Percentiles rank a stretch among this genome's conserved stretches.
phyloP scores from a whole-genome alignment of 2,113 vertebrate species.

The Corythoichthys intestinalis region DNA sequence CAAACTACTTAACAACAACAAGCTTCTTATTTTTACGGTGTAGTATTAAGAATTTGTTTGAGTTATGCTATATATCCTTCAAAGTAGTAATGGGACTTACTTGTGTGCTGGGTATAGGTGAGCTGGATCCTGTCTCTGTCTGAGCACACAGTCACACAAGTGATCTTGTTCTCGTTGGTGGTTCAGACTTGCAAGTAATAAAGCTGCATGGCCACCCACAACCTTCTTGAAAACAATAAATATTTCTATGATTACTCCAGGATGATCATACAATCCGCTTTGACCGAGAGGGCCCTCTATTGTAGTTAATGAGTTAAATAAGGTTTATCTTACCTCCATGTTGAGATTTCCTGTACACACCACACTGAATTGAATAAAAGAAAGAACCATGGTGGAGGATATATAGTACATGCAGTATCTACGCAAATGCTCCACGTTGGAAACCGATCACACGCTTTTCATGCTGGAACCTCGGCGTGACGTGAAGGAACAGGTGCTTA shows the following conservation, averaged over 20 bases:
- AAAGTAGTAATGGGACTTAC: slow-evolving; percentile 26
- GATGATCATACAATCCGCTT: no score
- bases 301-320: no score
- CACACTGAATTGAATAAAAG: slow-evolving; percentile 12
- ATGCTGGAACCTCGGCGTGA: slow-evolving; percentile 43
- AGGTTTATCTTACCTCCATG: slow-evolving; percentile 56
- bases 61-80: neutral
- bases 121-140: slow-evolving; percentile 34
- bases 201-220: slow-evolving; percentile 30
- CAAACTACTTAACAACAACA: no score
- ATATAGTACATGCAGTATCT: slow-evolving; percentile 34
- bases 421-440: slow-evolving; percentile 44
- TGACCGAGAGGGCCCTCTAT: no score
- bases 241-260: no score
- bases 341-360: slow-evolving; percentile 2
- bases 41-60: no score
- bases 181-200: slow-evolving; percentile 53
- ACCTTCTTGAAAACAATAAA: slow-evolving; percentile 8
- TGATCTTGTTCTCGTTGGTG: slow-evolving; percentile 53
- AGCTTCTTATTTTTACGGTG: neutral
- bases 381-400: slow-evolving; percentile 10
- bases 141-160: slow-evolving; percentile 70
- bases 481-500: slow-evolving; percentile 51
- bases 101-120: slow-evolving; percentile 66
- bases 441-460: slow-evolving; percentile 67